These are phyloP conservation scores for Sesamia inferens DNA, from an alignment of 2,888 invertebrate genomes.

Conservation along the genomic window DNA sequence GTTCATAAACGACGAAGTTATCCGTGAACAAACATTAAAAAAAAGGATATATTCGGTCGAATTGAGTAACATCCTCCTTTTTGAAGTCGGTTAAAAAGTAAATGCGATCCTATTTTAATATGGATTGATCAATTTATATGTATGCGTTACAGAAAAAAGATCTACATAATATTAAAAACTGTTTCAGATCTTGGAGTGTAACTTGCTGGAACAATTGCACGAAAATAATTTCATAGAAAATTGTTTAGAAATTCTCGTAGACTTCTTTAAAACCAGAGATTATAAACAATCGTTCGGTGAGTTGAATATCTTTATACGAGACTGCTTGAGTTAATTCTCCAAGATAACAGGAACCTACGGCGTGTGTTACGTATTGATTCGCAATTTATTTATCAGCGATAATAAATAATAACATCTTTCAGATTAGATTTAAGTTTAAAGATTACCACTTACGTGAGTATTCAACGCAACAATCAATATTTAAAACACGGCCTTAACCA, in stretches of 20 bases:
- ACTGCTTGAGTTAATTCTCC: slow-evolving; percentile 28
- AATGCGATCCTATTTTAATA: background rate
- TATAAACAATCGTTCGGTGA: slow-evolving; percentile 77
- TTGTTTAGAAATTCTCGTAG: slow-evolving; percentile 80
- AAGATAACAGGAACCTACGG: slow-evolving; percentile 22
- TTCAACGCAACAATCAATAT: slow-evolving; percentile 13
- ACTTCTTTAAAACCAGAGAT: slow-evolving; percentile 78
- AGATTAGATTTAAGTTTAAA: slow-evolving; percentile 37
- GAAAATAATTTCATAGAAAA: slow-evolving; percentile 78
- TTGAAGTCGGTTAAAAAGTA: no score
- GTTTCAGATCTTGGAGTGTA: slow-evolving; percentile 80
- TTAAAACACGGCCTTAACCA: background rate
- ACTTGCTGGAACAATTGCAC: slow-evolving; percentile 76
- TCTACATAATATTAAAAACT: slow-evolving; percentile 23
- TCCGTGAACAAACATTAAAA: no score
- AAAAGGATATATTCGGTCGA: no score
- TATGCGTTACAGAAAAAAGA: background rate
- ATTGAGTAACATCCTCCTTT: no score
- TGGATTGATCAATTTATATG: background rate
- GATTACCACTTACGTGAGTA: slow-evolving; percentile 25
- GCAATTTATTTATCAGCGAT: slow-evolving; percentile 44
- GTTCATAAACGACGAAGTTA: no score
- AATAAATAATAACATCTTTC: slow-evolving; percentile 26
- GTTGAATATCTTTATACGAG: slow-evolving; percentile 54
- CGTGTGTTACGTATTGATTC: slow-evolving; percentile 35